Conservation (phyloP, 2,888 invertebrate genomes). For the Troglohyphantes excavatus region DNA sequence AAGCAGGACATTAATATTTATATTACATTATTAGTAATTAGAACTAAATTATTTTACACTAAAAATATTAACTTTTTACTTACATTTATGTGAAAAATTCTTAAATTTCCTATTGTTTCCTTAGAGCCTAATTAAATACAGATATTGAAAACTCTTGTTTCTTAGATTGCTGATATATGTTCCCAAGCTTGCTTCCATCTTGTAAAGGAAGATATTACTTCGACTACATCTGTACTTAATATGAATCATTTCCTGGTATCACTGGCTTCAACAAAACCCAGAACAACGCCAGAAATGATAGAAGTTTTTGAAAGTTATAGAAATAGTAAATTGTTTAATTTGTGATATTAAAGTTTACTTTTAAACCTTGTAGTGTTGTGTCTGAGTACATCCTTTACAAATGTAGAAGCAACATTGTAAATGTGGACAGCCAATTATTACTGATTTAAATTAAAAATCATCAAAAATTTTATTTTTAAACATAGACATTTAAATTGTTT, state of each 20-base stretch:
- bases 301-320: constrained; percentile 57
- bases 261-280: constrained; percentile 85
- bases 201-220: constrained; percentile 88
- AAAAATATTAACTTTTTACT: not conserved
- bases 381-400: too few relatives aligned
- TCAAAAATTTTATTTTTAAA: too few relatives aligned
- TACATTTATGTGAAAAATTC: not conserved
- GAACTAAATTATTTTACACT: too few relatives aligned
- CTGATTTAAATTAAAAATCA: too few relatives aligned
- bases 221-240: constrained; percentile 85
- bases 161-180: constrained; percentile 88
- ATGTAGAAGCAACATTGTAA: too few relatives aligned
- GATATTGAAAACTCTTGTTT: constrained; percentile 44
- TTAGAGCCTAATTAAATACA: too few relatives aligned
- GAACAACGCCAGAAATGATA: constrained; percentile 67
- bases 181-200: constrained; percentile 94
- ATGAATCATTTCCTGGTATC: constrained; percentile 89
- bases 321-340: not conserved
- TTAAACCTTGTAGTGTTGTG: too few relatives aligned
- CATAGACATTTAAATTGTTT: too few relatives aligned
- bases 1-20: too few relatives aligned
- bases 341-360: not conserved
- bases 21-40: too few relatives aligned
- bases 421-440: too few relatives aligned
- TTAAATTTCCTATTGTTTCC: not conserved